Evolutionary conservation across 2,888 invertebrate genomes (phyloP).

Genomic region (Dicycla oo): DNA sequence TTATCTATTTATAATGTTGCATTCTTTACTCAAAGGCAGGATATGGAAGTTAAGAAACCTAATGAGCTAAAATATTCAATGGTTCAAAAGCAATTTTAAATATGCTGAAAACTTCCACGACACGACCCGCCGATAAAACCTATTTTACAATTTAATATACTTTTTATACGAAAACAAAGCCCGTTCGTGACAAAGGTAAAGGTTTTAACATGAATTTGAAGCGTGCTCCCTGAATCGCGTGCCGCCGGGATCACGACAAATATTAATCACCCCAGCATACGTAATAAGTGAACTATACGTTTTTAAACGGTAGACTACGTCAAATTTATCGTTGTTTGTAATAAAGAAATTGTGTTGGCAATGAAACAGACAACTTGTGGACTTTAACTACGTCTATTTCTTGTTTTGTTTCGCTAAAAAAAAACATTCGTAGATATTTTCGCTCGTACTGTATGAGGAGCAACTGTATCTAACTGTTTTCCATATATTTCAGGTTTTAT

Average conservation of each 20-base stretch:
- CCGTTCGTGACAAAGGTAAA: constrained; percentile 73
- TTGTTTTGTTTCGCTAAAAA: constrained; percentile 45
- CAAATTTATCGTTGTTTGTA: constrained; percentile 60
- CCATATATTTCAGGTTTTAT: constrained; percentile 35
- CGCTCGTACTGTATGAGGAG: constrained; percentile 35
- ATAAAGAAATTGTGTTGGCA: constrained; percentile 64
- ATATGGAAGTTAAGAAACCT: neutral
- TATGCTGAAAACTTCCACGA: constrained; percentile 17
- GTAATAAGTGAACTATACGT: constrained; percentile 49
- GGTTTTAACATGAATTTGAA: constrained; percentile 59
- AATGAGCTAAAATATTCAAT: neutral
- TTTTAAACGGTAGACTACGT: constrained; percentile 50
- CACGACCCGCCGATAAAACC: constrained; percentile 17
- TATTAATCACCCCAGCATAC: constrained; percentile 56
- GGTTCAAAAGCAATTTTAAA: constrained; percentile 9
- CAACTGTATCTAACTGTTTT: constrained; percentile 35
- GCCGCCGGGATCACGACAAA: constrained; percentile 64
- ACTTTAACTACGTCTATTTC: constrained; percentile 52
- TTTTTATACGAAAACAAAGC: constrained; percentile 68
- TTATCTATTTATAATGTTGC: constrained; percentile 7
- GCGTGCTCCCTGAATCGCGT: constrained; percentile 64
- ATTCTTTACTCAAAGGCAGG: neutral
- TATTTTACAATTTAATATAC: constrained; percentile 49
- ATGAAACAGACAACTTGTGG: constrained; percentile 55
- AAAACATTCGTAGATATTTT: constrained; percentile 49